Evolutionary conservation across 2,797 vertebrate genomes (phyloP).

Genomic region (Lagorchestes hirsutus): DNA sequence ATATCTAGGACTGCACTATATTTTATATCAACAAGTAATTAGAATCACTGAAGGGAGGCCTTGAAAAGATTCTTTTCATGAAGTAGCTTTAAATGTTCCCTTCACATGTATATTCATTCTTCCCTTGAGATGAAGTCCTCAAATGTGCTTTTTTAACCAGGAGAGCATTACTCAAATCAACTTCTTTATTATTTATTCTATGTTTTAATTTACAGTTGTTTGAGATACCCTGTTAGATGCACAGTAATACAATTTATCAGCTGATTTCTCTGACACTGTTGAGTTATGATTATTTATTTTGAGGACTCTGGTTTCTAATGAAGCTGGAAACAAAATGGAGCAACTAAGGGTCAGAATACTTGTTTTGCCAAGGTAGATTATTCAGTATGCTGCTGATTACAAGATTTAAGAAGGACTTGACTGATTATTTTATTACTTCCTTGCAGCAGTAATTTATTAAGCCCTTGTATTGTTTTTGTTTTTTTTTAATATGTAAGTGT

Average conservation of each 20-base stretch:
- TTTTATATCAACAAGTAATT: background rate
- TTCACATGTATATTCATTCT: too few species aligned
- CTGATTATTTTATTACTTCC: background rate
- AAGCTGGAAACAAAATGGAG: background rate
- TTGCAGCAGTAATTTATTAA: background rate
- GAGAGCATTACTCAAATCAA: background rate
- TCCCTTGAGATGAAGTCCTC: background rate
- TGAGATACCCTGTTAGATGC: background rate
- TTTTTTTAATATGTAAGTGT: too few species aligned
- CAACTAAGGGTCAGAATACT: background rate
- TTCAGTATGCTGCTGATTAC: background rate
- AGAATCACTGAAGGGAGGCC: too few species aligned
- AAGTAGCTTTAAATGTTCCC: background rate
- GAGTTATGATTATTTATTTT: background rate
- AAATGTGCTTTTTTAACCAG: background rate
- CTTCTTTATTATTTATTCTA: background rate
- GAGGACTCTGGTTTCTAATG: conserved; percentile 21
- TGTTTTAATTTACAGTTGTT: background rate
- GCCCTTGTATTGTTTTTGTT: background rate
- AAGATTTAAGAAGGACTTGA: background rate
- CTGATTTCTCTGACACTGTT: background rate
- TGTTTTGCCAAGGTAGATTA: background rate
- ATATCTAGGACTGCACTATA: background rate
- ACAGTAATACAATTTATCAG: background rate
- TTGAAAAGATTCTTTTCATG: background rate